These are phyloP conservation scores for Lutraria lutraria DNA, from an alignment of 2,888 invertebrate genomes.

Conservation along the genomic window DNA sequence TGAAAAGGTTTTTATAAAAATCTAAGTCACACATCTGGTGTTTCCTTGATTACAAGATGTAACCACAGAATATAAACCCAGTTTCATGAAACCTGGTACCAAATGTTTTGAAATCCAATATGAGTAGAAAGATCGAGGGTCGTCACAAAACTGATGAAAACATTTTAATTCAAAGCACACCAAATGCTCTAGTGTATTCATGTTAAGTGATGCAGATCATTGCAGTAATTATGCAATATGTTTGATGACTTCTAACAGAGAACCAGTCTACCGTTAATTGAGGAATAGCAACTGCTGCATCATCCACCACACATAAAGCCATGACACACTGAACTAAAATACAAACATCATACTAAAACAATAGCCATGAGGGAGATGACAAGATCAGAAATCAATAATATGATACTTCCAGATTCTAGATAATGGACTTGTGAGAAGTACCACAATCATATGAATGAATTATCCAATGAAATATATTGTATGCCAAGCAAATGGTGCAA, in stretches of 20 bases:
- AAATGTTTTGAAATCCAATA: slow-evolving; percentile 30
- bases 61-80: neutral
- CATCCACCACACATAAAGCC: neutral
- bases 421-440: neutral
- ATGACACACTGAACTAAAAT: neutral
- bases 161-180: neutral
- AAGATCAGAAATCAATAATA: neutral
- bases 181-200: too few relatives aligned
- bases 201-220: neutral
- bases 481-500: neutral
- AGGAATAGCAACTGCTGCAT: too few relatives aligned
- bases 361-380: neutral
- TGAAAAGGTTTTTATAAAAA: neutral
- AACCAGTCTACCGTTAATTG: too few relatives aligned
- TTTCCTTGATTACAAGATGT: slow-evolving; percentile 3
- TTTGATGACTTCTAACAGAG: too few relatives aligned
- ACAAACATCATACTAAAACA: slow-evolving; percentile 13
- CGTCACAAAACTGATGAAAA: neutral
- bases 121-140: neutral
- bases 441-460: neutral
- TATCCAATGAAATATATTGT: neutral
- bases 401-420: neutral
- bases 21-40: slow-evolving; percentile 22
- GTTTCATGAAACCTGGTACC: neutral
- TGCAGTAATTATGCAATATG: neutral